These are phyloP conservation scores for Chironomus striatipennis DNA, from an alignment of 1,140 invertebrate genomes.

Conservation along the genomic window DNA sequence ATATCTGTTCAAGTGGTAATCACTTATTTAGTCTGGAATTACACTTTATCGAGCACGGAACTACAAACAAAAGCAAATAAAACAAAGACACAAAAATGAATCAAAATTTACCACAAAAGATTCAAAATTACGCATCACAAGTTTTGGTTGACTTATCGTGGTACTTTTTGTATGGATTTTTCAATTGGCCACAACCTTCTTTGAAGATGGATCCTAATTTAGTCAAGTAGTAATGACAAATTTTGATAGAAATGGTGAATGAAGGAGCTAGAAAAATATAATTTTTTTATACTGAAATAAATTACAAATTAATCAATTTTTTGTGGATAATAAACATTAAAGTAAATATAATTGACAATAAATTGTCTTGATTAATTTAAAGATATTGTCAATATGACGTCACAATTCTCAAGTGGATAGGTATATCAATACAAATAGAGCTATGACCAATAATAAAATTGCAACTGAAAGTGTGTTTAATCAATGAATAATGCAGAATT, in stretches of 20 bases:
- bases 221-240: not conserved
- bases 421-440: too few species aligned
- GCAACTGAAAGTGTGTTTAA: too few species aligned
- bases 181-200: not conserved
- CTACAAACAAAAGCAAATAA: not conserved
- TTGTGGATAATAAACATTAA: not conserved
- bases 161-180: not conserved
- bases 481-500: too few species aligned
- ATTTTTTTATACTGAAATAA: not conserved
- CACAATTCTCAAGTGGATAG: too few species aligned
- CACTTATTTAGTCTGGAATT: too few species aligned
- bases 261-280: not conserved
- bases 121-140: not conserved
- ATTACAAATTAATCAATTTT: not conserved
- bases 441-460: too few species aligned
- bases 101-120: not conserved
- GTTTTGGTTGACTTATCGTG: not conserved
- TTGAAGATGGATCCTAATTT: not conserved
- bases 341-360: not conserved
- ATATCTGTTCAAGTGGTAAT: too few species aligned
- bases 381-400: too few species aligned
- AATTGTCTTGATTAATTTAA: too few species aligned
- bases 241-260: not conserved
- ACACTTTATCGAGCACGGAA: too few species aligned
- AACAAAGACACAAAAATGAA: not conserved